phyloP scores from a whole-genome alignment of 92 coral and sea anemone genomes.

The Blastomussa wellsi region DNA sequence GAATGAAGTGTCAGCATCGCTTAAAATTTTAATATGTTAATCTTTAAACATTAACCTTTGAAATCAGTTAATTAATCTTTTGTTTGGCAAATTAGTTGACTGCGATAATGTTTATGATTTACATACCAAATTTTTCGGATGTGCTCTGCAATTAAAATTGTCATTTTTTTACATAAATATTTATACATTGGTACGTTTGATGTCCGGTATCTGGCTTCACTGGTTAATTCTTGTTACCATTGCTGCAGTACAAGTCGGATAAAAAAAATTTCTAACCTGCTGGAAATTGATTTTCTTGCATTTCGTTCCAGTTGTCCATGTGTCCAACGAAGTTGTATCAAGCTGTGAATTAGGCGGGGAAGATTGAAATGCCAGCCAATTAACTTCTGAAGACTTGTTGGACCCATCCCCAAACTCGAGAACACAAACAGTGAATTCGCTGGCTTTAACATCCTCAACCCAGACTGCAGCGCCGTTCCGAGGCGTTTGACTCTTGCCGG shows the following conservation, averaged over 20 bases:
- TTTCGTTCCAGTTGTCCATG: constrained; percentile 31
- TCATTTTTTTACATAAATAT: background rate
- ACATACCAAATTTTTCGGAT: background rate
- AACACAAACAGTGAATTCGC: constrained; percentile 8
- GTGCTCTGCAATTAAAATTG: background rate
- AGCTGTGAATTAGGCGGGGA: background rate
- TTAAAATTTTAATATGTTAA: too few species aligned
- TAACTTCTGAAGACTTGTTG: background rate
- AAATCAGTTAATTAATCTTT: too few species aligned
- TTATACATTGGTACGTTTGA: background rate
- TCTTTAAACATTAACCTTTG: too few species aligned
- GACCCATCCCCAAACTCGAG: constrained; percentile 15
- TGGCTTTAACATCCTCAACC: constrained; percentile 11
- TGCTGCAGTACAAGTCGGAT: background rate
- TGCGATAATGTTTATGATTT: background rate
- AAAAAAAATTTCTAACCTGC: background rate
- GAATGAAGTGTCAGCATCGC: too few species aligned
- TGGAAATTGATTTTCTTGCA: constrained; percentile 5
- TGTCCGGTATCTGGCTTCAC: background rate
- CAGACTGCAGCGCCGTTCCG: constrained; percentile 35
- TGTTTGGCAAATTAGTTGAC: too few species aligned
- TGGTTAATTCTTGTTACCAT: background rate
- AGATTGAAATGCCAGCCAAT: constrained; percentile 4
- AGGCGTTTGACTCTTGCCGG: background rate
- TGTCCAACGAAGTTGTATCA: background rate